Evolutionary conservation across 2,888 invertebrate species (phyloP).

Genomic region (Yponomeuta plumbellus): DNA sequence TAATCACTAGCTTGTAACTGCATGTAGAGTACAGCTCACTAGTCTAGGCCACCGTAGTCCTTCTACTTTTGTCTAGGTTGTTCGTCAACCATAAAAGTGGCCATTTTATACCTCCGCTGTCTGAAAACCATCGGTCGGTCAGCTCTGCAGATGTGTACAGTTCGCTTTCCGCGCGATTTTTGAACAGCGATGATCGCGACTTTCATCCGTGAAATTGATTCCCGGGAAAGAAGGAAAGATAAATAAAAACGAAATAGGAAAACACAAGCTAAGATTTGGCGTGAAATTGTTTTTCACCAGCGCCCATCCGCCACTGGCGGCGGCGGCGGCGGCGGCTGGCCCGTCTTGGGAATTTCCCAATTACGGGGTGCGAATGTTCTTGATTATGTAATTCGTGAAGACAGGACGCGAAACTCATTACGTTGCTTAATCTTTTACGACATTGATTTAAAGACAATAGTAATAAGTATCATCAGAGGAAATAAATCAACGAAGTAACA

Average conservation of each 20-base stretch:
- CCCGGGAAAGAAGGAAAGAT: slow-evolving; percentile 74
- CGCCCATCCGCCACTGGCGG: slow-evolving; percentile 40
- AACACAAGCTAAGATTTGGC: slow-evolving; percentile 77
- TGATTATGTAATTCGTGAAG: slow-evolving; percentile 47
- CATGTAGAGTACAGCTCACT: too few species aligned
- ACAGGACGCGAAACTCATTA: slow-evolving; percentile 14
- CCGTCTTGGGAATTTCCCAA: slow-evolving; percentile 72
- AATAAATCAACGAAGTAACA: not conserved
- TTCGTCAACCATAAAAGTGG: too few species aligned
- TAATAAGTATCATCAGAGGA: not conserved
- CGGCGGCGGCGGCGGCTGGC: slow-evolving; percentile 40
- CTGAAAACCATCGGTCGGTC: slow-evolving; percentile 19
- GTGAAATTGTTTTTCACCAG: slow-evolving; percentile 75
- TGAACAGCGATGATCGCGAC: slow-evolving; percentile 74
- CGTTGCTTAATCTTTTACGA: slow-evolving; percentile 21
- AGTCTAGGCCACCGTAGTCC: too few species aligned
- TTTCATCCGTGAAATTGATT: slow-evolving; percentile 77
- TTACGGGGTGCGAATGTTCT: slow-evolving; percentile 70
- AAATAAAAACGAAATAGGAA: slow-evolving; percentile 77
- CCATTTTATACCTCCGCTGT: not conserved
- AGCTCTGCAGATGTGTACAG: slow-evolving; percentile 41
- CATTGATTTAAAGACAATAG: not conserved
- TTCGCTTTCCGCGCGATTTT: slow-evolving; percentile 54
- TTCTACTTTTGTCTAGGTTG: too few species aligned
- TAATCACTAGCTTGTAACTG: too few species aligned